phyloP scores from a whole-genome alignment of 2,888 invertebrate species.

The Norana najaformis region DNA sequence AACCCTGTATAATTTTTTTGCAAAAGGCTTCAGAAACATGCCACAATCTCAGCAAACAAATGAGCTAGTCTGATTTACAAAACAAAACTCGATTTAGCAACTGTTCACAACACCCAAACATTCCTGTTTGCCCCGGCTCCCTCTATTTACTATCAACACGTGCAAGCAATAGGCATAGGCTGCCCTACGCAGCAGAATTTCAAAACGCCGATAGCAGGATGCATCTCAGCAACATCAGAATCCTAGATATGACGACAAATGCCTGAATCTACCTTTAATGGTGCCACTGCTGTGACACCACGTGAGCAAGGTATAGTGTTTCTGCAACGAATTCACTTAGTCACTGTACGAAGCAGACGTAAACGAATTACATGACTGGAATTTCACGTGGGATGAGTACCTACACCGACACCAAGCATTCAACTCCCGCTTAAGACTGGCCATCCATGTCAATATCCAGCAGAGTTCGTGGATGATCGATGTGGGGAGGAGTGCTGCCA shows the following conservation, averaged over 20 bases:
- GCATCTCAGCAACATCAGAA: background rate
- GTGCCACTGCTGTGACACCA: background rate
- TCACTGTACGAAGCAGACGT: background rate
- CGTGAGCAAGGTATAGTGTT: background rate
- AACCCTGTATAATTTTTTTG: background rate
- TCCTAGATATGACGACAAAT: background rate
- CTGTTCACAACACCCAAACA: background rate
- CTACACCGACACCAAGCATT: background rate
- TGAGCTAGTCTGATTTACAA: background rate
- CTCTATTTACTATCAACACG: constrained; percentile 13
- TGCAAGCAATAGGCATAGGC: background rate
- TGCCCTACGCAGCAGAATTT: background rate
- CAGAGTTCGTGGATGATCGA: constrained; percentile 56
- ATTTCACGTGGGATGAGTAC: background rate
- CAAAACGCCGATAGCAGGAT: background rate
- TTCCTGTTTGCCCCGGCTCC: background rate
- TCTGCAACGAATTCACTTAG: background rate
- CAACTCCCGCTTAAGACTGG: constrained; percentile 19
- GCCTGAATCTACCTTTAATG: background rate
- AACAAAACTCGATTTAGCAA: background rate
- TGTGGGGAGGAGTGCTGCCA: constrained; percentile 42
- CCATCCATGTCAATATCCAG: constrained; percentile 58
- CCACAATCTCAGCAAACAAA: background rate
- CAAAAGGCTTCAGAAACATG: background rate
- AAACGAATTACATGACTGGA: background rate